Conservation (phyloP, 2,888 invertebrate species). For the Lepidocyrtinus sp. region DNA sequence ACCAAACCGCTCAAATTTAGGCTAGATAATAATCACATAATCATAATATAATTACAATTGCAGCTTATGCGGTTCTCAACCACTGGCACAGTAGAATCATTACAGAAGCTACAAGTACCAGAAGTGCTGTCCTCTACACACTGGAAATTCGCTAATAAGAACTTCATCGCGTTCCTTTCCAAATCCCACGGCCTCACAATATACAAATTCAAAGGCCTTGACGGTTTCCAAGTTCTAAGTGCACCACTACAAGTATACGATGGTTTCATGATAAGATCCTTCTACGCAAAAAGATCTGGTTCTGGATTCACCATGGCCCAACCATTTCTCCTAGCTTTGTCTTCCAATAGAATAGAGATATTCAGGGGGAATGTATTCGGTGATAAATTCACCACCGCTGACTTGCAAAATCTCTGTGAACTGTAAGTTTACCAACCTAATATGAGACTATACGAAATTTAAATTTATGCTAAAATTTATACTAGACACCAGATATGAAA, state of each 20-base stretch:
- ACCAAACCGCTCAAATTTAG: too few relatives aligned
- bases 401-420: slow-evolving; percentile 33
- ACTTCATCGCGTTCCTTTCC: slow-evolving; percentile 54
- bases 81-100: slow-evolving; percentile 23
- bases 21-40: neutral
- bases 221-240: slow-evolving; percentile 57
- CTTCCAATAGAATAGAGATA: slow-evolving; percentile 49
- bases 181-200: slow-evolving; percentile 57
- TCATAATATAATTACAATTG: neutral
- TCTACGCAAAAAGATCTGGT: slow-evolving; percentile 34
- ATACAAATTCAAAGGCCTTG: slow-evolving; percentile 62
- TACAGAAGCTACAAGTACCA: slow-evolving; percentile 51
- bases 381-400: slow-evolving; percentile 32
- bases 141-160: slow-evolving; percentile 41
- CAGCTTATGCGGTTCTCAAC: slow-evolving; percentile 26
- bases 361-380: slow-evolving; percentile 63
- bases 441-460: too few relatives aligned
- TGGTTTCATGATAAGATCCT: slow-evolving; percentile 50
- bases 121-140: slow-evolving; percentile 42
- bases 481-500: too few relatives aligned
- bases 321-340: slow-evolving; percentile 59
- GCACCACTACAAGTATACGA: slow-evolving; percentile 57
- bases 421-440: too few relatives aligned
- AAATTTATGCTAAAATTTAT: too few relatives aligned
- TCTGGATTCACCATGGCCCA: slow-evolving; percentile 6